These are phyloP conservation scores for Philhelius pedissequus DNA, from an alignment of 2,888 invertebrate genomes.

Conservation along the genomic window DNA sequence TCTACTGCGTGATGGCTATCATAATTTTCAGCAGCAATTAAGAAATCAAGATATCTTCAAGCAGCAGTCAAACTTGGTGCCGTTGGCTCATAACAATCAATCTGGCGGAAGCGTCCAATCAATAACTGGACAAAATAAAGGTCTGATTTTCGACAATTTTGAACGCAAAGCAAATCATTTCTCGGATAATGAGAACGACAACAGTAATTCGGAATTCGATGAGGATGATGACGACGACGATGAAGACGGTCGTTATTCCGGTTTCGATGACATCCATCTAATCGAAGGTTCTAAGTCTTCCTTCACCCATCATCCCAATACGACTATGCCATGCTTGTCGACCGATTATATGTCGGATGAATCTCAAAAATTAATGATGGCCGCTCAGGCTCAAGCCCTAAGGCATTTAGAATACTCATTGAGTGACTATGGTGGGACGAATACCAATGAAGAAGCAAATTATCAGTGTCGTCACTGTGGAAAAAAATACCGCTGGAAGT, in stretches of 20 bases:
- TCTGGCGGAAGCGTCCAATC: conserved; percentile 53
- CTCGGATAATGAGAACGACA: conserved; percentile 73
- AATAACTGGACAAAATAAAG: conserved; percentile 37
- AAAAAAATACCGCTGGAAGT: conserved; percentile 91
- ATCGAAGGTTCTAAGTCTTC: conserved; percentile 75
- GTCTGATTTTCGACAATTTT: conserved; percentile 72
- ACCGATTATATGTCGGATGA: conserved; percentile 73
- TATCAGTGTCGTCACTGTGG: conserved; percentile 87
- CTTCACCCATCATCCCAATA: conserved; percentile 56
- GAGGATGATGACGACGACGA: conserved; percentile 74
- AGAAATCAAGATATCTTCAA: conserved; percentile 75
- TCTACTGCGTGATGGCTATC: conserved; percentile 79
- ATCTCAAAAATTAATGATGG: conserved; percentile 73
- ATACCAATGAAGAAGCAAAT: conserved; percentile 72
- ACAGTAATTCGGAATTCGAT: conserved; percentile 69
- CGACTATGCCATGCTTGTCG: conserved; percentile 57
- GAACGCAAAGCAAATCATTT: conserved; percentile 65
- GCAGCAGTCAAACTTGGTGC: conserved; percentile 69
- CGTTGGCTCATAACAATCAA: conserved; percentile 48
- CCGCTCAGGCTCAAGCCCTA: conserved; percentile 73
- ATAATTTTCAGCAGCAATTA: conserved; percentile 81
- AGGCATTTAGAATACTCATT: conserved; percentile 76
- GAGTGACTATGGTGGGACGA: conserved; percentile 72
- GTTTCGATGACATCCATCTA: conserved; percentile 78
- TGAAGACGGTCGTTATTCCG: conserved; percentile 76